A percentile compares a stretch with the other conserved stretches of the same genome.
Evolutionary conservation across 2,797 vertebrate genomes (phyloP).

Genomic region (Thripadectes ignobilis): DNA sequence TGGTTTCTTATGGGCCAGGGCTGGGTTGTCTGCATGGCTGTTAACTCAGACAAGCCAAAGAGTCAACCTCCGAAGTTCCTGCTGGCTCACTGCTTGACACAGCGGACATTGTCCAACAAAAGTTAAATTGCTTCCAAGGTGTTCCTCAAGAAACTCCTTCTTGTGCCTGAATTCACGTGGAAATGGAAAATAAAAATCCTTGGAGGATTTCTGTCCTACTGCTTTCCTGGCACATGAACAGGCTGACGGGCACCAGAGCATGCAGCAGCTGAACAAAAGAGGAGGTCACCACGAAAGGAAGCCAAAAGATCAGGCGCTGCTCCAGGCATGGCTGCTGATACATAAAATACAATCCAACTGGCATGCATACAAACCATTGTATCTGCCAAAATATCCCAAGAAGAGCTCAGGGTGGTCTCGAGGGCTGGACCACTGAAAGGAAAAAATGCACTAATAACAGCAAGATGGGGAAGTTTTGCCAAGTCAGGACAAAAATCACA

Average conservation of each 20-base stretch:
- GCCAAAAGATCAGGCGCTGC: slow-evolving; percentile 12
- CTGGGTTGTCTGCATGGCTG: not conserved
- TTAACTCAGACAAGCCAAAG: not conserved
- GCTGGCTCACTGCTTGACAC: not conserved
- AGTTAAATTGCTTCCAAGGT: not conserved
- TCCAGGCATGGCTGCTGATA: slow-evolving; percentile 42
- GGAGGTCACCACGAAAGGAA: slow-evolving; percentile 22
- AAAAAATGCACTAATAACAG: slow-evolving; percentile 35
- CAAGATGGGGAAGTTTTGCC: slow-evolving; percentile 6
- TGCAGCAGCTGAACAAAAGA: not conserved
- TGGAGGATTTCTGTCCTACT: not conserved
- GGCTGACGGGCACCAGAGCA: not conserved
- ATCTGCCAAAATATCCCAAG: slow-evolving; percentile 47
- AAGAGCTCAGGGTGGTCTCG: slow-evolving; percentile 42
- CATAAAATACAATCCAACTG: slow-evolving; percentile 36
- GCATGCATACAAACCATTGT: not conserved
- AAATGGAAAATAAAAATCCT: not conserved
- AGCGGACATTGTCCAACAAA: not conserved
- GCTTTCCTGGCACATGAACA: not conserved
- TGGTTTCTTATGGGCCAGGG: not conserved
- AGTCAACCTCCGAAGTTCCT: not conserved
- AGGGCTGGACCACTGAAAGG: slow-evolving; percentile 23
- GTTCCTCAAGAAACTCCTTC: not conserved
- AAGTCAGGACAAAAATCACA: not conserved
- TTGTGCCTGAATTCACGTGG: not conserved